phyloP scores from a whole-genome alignment of 2,113 vertebrate genomes.

The Neodon shergylaensis region DNA sequence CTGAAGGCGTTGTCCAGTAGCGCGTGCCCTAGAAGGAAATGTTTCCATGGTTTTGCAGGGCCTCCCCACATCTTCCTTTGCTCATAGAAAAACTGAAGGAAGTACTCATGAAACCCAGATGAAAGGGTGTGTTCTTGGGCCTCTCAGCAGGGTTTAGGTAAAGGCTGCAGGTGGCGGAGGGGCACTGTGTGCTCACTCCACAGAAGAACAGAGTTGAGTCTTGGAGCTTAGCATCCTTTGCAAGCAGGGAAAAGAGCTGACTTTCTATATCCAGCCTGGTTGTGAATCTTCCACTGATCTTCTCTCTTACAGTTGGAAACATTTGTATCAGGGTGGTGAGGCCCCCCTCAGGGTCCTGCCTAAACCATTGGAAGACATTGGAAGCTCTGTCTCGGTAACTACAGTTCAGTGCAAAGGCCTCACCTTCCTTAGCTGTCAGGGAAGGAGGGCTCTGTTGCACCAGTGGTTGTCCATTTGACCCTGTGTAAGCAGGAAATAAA shows the following conservation, averaged over 20 bases:
- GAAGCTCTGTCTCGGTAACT: neutral
- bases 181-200: neutral
- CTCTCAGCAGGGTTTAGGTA: neutral
- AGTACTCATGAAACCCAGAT: neutral
- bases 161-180: neutral
- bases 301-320: neutral
- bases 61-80: neutral
- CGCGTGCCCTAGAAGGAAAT: neutral
- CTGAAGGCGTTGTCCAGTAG: slow-evolving; percentile 19
- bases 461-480: neutral
- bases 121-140: neutral
- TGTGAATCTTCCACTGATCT: neutral
- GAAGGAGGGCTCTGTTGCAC: neutral
- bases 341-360: neutral
- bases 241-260: neutral
- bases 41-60: neutral
- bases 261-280: neutral
- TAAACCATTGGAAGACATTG: neutral
- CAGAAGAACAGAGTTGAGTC: neutral
- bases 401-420: slow-evolving; percentile 17
- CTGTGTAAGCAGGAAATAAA: neutral
- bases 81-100: neutral
- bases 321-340: neutral
- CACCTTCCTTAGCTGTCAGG: neutral
- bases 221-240: neutral